These are phyloP conservation scores for Ophion ellenae DNA, from an alignment of 2,888 invertebrate species.

Conservation along the genomic window DNA sequence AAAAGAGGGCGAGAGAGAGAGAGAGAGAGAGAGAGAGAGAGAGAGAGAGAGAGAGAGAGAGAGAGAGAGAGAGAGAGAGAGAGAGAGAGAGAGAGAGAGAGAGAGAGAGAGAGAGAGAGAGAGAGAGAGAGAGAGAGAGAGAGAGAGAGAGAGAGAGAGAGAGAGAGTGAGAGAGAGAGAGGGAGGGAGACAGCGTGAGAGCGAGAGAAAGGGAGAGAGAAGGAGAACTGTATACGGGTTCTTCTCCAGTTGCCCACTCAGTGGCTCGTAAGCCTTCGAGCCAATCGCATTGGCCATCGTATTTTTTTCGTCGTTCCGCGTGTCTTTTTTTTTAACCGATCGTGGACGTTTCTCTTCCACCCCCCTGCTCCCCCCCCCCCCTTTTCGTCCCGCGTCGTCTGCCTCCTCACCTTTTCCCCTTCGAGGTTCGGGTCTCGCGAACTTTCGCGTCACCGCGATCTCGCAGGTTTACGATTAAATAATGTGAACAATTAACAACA, in stretches of 20 bases:
- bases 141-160: conserved; percentile 58
- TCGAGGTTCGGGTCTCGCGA: conserved; percentile 16
- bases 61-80: conserved; percentile 56
- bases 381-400: neutral
- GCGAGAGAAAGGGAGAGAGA: conserved; percentile 58
- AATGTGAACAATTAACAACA: neutral
- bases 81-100: conserved; percentile 52
- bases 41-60: conserved; percentile 60
- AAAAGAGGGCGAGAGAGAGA: conserved; percentile 59
- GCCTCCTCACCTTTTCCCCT: conserved; percentile 6
- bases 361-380: neutral
- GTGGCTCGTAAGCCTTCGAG: conserved; percentile 81
- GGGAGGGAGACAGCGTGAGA: conserved; percentile 58
- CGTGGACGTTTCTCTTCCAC: conserved; percentile 50
- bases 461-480: neutral
- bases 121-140: conserved; percentile 58
- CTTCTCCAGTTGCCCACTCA: conserved; percentile 74
- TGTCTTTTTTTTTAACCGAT: conserved; percentile 33
- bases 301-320: conserved; percentile 44
- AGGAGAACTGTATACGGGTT: conserved; percentile 56
- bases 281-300: conserved; percentile 75
- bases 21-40: conserved; percentile 48
- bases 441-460: conserved; percentile 14
- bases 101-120: conserved; percentile 57
- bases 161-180: conserved; percentile 60